Evolutionary conservation across 2,888 invertebrate genomes (phyloP).

Genomic region (Margaritifera margaritifera): DNA sequence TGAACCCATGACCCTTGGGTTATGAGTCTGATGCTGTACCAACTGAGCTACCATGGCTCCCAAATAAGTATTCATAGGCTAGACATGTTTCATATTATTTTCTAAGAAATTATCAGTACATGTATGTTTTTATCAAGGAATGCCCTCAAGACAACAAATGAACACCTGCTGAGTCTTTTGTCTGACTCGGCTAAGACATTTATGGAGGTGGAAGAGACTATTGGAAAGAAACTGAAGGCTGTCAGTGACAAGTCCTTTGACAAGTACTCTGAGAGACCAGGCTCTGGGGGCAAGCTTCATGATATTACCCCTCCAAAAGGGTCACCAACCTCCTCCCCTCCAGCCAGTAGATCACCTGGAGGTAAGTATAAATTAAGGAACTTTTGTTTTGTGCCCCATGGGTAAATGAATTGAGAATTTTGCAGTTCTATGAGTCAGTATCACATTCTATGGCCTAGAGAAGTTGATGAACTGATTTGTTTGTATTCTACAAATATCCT

Average conservation of each 20-base stretch:
- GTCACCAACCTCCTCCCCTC: slow-evolving; percentile 31
- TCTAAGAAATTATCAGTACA: background rate
- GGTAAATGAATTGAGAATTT: background rate
- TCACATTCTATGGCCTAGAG: too few relatives aligned
- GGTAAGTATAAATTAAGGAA: slow-evolving; percentile 5
- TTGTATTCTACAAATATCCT: too few relatives aligned
- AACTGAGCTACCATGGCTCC: too few relatives aligned
- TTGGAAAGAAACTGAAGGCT: slow-evolving; percentile 55
- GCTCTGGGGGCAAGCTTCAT: slow-evolving; percentile 23
- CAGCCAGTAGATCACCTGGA: slow-evolving; percentile 15
- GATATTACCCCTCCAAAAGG: slow-evolving; percentile 24
- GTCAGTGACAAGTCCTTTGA: slow-evolving; percentile 22
- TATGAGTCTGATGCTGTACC: too few relatives aligned
- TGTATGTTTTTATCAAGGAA: slow-evolving; percentile 45
- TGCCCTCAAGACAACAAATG: slow-evolving; percentile 56
- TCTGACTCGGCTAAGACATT: slow-evolving; percentile 66
- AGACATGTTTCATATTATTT: too few relatives aligned
- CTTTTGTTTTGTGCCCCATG: background rate
- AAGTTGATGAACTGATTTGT: too few relatives aligned
- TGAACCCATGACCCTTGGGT: too few relatives aligned
- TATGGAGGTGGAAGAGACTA: slow-evolving; percentile 64
- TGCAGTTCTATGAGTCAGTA: background rate
- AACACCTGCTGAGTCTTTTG: slow-evolving; percentile 61
- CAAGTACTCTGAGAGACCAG: slow-evolving; percentile 22
- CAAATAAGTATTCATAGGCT: too few relatives aligned